A percentile compares a stretch with the other conserved stretches of the same genome.
These are phyloP conservation scores for Toxotes jaculatrix DNA, from an alignment of 2,113 vertebrate species.

Conservation along the genomic window DNA sequence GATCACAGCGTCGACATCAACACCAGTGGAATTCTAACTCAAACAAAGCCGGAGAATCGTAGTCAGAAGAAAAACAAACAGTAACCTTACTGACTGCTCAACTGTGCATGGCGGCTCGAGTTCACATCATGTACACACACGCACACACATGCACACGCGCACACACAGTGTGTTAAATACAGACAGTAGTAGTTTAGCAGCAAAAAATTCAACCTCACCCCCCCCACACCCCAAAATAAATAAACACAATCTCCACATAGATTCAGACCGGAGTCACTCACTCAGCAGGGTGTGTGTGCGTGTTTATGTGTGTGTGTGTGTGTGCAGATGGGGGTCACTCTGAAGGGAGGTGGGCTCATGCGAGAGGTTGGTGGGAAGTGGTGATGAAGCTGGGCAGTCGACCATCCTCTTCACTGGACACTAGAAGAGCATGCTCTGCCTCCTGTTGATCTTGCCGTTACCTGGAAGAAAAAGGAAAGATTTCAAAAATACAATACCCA, in stretches of 20 bases:
- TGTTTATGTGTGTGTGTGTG: slow-evolving; percentile 40
- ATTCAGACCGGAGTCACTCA: slow-evolving; percentile 58
- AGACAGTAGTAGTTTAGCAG: slow-evolving; percentile 99
- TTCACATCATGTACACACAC: slow-evolving; percentile 86
- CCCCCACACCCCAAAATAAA: slow-evolving; percentile 85
- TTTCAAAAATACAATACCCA: slow-evolving; percentile 27
- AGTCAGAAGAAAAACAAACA: slow-evolving; percentile 51
- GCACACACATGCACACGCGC: slow-evolving; percentile 35
- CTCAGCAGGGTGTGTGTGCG: slow-evolving; percentile 49
- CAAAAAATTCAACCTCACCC: slow-evolving; percentile 84
- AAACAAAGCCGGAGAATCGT: slow-evolving; percentile 50
- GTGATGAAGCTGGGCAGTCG: slow-evolving; percentile 22
- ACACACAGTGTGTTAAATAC: slow-evolving; percentile 89
- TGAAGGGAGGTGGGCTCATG: slow-evolving; percentile 73
- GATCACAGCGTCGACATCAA: slow-evolving; percentile 73
- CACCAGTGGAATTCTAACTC: slow-evolving; percentile 65
- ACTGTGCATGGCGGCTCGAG: slow-evolving; percentile 83
- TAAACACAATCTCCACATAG: slow-evolving; percentile 88
- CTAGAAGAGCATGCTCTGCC: slow-evolving; percentile 99
- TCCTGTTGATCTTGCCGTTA: slow-evolving; percentile 95
- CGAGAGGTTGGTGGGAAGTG: slow-evolving; percentile 53
- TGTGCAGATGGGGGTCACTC: slow-evolving; percentile 35
- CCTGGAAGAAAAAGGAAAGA: slow-evolving; percentile 80
- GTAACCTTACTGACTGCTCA: slow-evolving; percentile 80
- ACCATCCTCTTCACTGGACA: slow-evolving; percentile 35